These are phyloP conservation scores for Carterocephalus palaemon DNA, from an alignment of 2,888 invertebrate species.

Conservation along the genomic window DNA sequence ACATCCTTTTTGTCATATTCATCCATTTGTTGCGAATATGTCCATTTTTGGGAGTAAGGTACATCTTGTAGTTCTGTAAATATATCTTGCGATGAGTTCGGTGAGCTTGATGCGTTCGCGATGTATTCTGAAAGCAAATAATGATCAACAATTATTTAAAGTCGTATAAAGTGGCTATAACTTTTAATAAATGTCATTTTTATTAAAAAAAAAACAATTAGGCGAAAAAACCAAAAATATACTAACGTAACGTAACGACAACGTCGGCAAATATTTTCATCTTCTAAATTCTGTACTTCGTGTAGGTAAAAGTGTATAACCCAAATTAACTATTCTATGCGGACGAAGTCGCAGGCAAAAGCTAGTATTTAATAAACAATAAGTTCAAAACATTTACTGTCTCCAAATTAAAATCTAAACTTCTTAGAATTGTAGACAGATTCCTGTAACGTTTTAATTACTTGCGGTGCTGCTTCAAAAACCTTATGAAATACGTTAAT, in stretches of 20 bases:
- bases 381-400: conserved; percentile 4
- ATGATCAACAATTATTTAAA: conserved; percentile 4
- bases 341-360: background rate
- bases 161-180: conserved; percentile 4
- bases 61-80: conserved; percentile 4
- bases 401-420: conserved; percentile 4
- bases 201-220: conserved; percentile 3
- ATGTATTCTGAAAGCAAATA: conserved; percentile 4
- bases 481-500: too few relatives aligned
- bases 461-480: too few relatives aligned
- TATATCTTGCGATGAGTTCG: conserved; percentile 4
- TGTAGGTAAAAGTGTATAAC: conserved; percentile 3
- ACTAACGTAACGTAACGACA: conserved; percentile 4
- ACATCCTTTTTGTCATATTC: conserved; percentile 4
- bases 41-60: conserved; percentile 4
- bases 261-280: conserved; percentile 4
- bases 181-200: conserved; percentile 4
- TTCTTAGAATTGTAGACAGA: conserved; percentile 4
- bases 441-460: conserved; percentile 4
- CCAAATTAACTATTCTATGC: conserved; percentile 2
- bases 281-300: conserved; percentile 3
- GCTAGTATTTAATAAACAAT: conserved; percentile 1
- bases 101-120: conserved; percentile 4
- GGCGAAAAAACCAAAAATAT: conserved; percentile 3
- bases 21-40: conserved; percentile 4